These are phyloP conservation scores for Porites evermanni DNA, from an alignment of 92 coral and sea anemone genomes.

Conservation along the genomic window DNA sequence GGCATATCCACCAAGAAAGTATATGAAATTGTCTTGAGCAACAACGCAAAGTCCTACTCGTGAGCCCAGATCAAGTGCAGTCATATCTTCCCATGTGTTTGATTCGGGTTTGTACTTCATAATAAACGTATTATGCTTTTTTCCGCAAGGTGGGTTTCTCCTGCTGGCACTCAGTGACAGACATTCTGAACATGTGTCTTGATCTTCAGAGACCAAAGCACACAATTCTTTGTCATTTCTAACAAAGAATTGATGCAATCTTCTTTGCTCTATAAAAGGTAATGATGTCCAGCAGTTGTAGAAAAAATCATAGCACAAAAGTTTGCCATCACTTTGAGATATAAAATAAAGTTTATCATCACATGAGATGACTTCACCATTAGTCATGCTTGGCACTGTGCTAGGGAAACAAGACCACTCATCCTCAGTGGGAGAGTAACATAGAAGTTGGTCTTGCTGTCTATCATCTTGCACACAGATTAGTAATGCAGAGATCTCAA, in stretches of 20 bases:
- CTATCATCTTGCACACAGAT: not conserved
- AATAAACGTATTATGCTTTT: not conserved
- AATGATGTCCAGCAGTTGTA: not conserved
- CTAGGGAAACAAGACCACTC: not conserved
- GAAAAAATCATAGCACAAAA: not conserved
- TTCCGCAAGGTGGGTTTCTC: not conserved
- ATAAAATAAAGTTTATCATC: not conserved
- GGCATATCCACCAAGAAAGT: not conserved
- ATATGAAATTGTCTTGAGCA: not conserved
- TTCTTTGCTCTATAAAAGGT: not conserved
- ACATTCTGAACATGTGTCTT: not conserved
- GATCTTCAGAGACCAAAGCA: not conserved
- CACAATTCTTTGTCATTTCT: constrained; percentile 1
- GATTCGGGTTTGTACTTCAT: constrained; percentile 1
- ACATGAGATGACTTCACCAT: not conserved
- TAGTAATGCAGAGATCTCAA: not conserved
- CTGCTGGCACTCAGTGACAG: not conserved
- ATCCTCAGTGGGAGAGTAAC: not conserved
- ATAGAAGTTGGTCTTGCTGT: not conserved
- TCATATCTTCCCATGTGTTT: not conserved
- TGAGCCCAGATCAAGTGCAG: constrained; percentile 1
- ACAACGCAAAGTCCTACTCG: not conserved
- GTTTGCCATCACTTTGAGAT: not conserved
- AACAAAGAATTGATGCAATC: not conserved
- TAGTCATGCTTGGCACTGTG: not conserved